Conservation (phyloP, 2,797 vertebrate genomes). For the Macropodus opercularis region DNA sequence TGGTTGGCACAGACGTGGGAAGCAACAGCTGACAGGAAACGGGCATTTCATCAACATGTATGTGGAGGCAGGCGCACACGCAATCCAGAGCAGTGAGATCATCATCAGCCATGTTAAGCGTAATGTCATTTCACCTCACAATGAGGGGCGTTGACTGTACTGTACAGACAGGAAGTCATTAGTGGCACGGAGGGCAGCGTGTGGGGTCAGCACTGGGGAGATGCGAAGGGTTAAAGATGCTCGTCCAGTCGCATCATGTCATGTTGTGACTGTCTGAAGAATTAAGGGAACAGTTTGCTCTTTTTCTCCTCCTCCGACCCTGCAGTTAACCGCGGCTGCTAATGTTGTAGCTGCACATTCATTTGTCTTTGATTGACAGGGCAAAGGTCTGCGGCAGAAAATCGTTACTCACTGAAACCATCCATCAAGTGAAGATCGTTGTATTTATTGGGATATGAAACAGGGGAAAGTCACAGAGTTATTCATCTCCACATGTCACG, state of each 20-base stretch:
- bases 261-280: not conserved
- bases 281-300: not conserved
- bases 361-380: not conserved
- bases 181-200: conserved; percentile 9
- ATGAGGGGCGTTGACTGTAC: conserved; percentile 17
- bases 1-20: conserved; percentile 16
- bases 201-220: conserved; percentile 5
- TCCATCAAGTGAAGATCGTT: too few species aligned
- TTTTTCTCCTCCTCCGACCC: not conserved
- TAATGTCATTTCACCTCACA: conserved; percentile 54
- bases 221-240: not conserved
- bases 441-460: not conserved
- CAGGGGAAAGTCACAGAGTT: not conserved
- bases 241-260: not conserved
- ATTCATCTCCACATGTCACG: too few species aligned
- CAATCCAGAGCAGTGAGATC: conserved; percentile 49
- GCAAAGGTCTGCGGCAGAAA: not conserved
- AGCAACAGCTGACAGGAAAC: conserved; percentile 65
- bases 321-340: not conserved
- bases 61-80: too few species aligned
- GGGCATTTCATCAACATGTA: conserved; percentile 10
- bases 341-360: not conserved
- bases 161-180: conserved; percentile 53
- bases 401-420: not conserved
- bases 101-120: conserved; percentile 34